Conservation (phyloP, 1,140 invertebrate genomes). For the Platyscapa corneri region DNA sequence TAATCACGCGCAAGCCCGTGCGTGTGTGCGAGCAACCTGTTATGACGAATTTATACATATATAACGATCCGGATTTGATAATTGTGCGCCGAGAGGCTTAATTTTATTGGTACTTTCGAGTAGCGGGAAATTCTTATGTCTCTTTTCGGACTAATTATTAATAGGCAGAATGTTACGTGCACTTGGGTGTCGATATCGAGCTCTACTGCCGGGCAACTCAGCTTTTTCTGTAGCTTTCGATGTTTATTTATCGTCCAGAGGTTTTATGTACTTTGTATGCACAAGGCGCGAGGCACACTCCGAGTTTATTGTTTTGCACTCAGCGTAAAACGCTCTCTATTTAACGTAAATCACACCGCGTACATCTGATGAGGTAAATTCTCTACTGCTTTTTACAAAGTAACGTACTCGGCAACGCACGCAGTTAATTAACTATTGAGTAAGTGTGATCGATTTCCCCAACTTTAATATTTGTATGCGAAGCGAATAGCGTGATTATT, state of each 20-base stretch:
- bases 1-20: not conserved
- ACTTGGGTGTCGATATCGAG: conserved; percentile 12
- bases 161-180: conserved; percentile 14
- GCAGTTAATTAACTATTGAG: not conserved
- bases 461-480: not conserved
- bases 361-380: not conserved
- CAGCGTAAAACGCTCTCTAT: not conserved
- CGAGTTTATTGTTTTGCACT: not conserved
- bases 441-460: not conserved
- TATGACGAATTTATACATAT: conserved; percentile 32
- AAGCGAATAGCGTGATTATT: not conserved
- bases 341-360: not conserved
- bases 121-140: not conserved
- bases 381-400: not conserved
- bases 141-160: conserved; percentile 36
- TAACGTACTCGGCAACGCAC: not conserved
- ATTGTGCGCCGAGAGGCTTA: conserved; percentile 8
- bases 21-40: not conserved
- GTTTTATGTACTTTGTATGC: not conserved
- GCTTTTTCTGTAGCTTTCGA: not conserved
- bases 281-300: not conserved
- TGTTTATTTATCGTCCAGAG: conserved; percentile 4
- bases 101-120: conserved; percentile 26
- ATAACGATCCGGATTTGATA: conserved; percentile 33
- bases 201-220: not conserved